Conservation (phyloP, 2,113 vertebrate species). For the Pelusios castaneus region DNA sequence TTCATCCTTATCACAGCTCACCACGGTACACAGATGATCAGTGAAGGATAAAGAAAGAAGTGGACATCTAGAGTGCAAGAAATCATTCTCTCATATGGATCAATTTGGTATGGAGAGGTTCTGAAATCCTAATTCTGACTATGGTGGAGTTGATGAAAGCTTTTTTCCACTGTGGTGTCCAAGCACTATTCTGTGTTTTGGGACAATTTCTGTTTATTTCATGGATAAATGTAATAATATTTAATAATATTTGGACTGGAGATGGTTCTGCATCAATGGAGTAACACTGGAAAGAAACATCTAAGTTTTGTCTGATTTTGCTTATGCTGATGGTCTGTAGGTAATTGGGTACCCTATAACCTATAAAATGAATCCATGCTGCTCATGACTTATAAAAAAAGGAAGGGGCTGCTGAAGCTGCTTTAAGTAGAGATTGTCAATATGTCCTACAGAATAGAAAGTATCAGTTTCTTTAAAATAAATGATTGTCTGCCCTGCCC, state of each 20-base stretch:
- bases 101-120: not conserved
- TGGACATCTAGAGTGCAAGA: not conserved
- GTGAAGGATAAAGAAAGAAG: not conserved
- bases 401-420: not conserved
- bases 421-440: not conserved
- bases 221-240: no score
- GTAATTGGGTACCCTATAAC: not conserved
- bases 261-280: rapidly evolving
- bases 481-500: not conserved
- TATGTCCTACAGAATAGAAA: not conserved
- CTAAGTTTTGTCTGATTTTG: not conserved
- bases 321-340: not conserved
- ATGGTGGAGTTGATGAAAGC: not conserved
- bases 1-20: not conserved
- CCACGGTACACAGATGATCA: not conserved
- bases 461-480: not conserved
- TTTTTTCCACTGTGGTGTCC: not conserved
- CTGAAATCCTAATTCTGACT: not conserved
- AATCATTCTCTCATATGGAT: not conserved
- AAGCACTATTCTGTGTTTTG: not conserved
- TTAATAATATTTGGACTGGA: not conserved
- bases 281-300: not conserved
- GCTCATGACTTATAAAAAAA: not conserved
- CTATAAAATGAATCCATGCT: not conserved
- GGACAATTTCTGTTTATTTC: not conserved